A percentile compares a stretch with the other conserved stretches of the same genome.
These are phyloP conservation scores for Oenanthe oenanthe DNA, from an alignment of 2,113 vertebrate genomes.

Conservation along the genomic window DNA sequence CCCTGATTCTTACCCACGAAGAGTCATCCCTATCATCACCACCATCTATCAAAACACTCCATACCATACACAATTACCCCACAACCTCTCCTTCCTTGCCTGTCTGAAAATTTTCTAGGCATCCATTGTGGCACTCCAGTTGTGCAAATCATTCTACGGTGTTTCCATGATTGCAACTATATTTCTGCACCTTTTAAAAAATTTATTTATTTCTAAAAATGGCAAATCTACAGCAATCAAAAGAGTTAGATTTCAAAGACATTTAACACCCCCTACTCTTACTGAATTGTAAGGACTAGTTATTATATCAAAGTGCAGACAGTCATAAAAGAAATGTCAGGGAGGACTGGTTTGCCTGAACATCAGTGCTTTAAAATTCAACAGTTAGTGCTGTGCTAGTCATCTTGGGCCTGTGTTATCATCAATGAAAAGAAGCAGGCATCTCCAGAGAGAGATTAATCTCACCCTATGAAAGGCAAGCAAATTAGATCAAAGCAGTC, in stretches of 20 bases:
- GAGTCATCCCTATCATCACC: background rate
- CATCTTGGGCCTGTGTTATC: background rate
- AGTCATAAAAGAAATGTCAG: constrained; percentile 23
- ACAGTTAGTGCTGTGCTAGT: background rate
- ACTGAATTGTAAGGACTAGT: background rate
- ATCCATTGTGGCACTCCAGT: background rate
- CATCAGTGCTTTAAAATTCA: constrained; percentile 26
- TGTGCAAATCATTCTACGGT: background rate
- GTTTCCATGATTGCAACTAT: background rate
- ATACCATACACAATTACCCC: accelerated
- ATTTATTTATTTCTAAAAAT: background rate
- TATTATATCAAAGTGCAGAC: background rate
- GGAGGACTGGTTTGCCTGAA: background rate
- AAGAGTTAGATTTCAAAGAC: background rate
- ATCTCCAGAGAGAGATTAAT: constrained; percentile 42
- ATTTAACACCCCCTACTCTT: background rate
- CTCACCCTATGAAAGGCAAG: constrained; percentile 6
- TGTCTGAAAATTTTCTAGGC: background rate
- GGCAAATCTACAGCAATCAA: background rate
- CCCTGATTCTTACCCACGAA: background rate
- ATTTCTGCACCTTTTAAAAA: background rate
- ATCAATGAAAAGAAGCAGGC: background rate
- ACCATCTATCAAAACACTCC: background rate
- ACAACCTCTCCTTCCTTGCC: background rate
- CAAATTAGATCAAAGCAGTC: constrained; percentile 47